Evolutionary conservation across 2,888 invertebrate species (phyloP).

Genomic region (Caenorhabditis panamensis): DNA sequence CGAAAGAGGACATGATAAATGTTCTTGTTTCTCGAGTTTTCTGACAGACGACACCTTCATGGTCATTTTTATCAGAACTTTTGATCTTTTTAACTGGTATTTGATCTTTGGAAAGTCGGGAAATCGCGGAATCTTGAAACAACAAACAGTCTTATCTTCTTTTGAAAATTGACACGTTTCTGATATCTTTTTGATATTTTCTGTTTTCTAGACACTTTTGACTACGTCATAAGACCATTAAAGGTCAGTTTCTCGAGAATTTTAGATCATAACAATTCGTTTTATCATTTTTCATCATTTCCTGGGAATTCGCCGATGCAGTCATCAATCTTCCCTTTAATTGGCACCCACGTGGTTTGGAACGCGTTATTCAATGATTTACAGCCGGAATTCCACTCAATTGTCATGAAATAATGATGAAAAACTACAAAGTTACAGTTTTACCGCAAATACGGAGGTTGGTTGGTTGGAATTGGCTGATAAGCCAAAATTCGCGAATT

Average conservation of each 20-base stretch:
- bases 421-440: conserved; percentile 4
- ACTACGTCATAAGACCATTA: conserved; percentile 32
- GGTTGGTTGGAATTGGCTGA: too few relatives aligned
- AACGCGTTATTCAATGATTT: not conserved
- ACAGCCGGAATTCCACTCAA: not conserved
- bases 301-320: too few relatives aligned
- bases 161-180: too few relatives aligned
- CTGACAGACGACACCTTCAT: too few relatives aligned
- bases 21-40: not conserved
- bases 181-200: not conserved
- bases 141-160: not conserved
- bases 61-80: not conserved
- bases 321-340: not conserved
- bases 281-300: not conserved
- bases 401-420: conserved; percentile 1
- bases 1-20: conserved; percentile 6
- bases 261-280: not conserved
- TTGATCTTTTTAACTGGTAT: not conserved
- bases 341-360: not conserved
- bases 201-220: not conserved
- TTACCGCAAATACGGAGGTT: not conserved
- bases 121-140: too few relatives aligned
- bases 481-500: too few relatives aligned
- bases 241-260: conserved; percentile 9
- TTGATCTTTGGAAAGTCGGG: too few relatives aligned